A percentile compares a stretch with the other conserved stretches of the same genome.
Evolutionary conservation across 2,113 vertebrate genomes (phyloP).

Genomic region (Microcebus murinus): DNA sequence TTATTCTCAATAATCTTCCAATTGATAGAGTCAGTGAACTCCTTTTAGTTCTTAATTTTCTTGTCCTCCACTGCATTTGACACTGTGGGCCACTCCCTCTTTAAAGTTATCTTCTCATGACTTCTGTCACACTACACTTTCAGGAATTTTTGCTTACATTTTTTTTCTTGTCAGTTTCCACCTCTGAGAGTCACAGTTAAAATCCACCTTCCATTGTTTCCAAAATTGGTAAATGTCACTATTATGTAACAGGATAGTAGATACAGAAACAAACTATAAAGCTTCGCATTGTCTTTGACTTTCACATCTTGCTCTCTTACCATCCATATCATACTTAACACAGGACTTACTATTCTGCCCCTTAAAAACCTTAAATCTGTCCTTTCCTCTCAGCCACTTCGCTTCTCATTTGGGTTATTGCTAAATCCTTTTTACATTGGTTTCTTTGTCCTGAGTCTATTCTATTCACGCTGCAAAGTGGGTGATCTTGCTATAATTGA

Average conservation of each 20-base stretch:
- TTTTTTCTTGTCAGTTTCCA: not conserved
- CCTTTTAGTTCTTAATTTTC: not conserved
- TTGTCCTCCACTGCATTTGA: not conserved
- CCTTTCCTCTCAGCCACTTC: not conserved
- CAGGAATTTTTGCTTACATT: not conserved
- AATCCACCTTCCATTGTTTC: not conserved
- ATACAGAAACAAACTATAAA: not conserved
- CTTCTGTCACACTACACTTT: not conserved
- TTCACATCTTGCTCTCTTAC: not conserved
- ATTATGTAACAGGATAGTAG: not conserved
- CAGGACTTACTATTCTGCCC: not conserved
- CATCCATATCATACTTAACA: not conserved
- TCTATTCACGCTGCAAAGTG: not conserved
- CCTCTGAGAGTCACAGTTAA: not conserved
- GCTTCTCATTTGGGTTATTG: not conserved
- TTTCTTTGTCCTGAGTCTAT: not conserved
- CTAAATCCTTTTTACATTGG: not conserved
- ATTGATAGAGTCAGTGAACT: not conserved
- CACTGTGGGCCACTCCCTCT: not conserved
- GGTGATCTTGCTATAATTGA: not conserved
- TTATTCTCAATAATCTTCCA: not conserved
- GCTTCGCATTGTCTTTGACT: not conserved
- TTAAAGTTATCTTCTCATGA: not conserved
- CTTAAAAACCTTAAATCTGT: not conserved
- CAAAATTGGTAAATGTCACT: not conserved